These are phyloP conservation scores for Chaetura pelagica DNA, from an alignment of 2,113 vertebrate genomes.

Conservation along the genomic window DNA sequence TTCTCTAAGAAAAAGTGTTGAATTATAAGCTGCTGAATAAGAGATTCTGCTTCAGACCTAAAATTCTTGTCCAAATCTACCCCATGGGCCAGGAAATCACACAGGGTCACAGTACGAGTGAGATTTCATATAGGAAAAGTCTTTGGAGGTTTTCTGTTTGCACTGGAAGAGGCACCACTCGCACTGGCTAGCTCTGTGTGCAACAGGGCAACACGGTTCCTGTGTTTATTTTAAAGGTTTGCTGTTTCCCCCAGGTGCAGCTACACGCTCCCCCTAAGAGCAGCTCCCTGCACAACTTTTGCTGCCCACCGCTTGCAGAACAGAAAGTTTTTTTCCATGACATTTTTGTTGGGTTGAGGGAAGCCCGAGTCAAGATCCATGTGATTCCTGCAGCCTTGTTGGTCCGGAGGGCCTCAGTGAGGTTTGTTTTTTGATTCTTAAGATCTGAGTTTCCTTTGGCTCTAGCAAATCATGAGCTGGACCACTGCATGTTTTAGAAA, in stretches of 20 bases:
- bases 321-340: neutral
- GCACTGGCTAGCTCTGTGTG: accelerated
- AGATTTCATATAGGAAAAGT: neutral
- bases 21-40: neutral
- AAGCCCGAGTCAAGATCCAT: neutral
- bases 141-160: neutral
- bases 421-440: constrained; percentile 33
- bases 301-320: neutral
- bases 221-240: neutral
- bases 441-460: constrained; percentile 65
- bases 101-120: neutral
- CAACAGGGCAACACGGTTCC: neutral
- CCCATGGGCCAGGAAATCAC: neutral
- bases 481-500: constrained; percentile 46
- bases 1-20: neutral
- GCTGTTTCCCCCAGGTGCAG: neutral
- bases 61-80: neutral
- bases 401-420: constrained; percentile 30
- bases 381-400: constrained; percentile 35
- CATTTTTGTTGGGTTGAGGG: neutral
- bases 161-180: accelerated
- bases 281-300: neutral
- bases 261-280: accelerated
- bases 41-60: neutral
- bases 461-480: constrained; percentile 21